These are phyloP conservation scores for Cantharis rustica DNA, from an alignment of 2,888 invertebrate species.

Conservation along the genomic window DNA sequence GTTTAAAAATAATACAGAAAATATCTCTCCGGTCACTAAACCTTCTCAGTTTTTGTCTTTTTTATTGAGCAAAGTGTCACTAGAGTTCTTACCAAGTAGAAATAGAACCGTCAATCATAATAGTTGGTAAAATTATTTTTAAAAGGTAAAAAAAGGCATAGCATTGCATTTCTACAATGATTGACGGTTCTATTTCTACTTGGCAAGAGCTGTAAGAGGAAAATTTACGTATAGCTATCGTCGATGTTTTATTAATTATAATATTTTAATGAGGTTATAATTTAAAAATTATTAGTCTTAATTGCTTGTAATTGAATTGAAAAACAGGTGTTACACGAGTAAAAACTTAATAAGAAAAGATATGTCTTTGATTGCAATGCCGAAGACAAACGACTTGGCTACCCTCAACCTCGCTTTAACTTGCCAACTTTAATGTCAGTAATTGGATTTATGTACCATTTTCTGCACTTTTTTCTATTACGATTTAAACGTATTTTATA, in stretches of 20 bases:
- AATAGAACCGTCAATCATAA: no score
- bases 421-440: constrained; percentile 15
- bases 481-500: neutral
- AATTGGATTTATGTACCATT: neutral
- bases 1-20: no score
- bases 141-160: no score
- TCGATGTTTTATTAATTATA: neutral
- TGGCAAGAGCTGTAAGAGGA: no score
- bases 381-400: constrained; percentile 29
- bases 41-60: no score
- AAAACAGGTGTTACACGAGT: neutral
- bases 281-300: neutral
- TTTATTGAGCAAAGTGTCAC: no score
- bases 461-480: neutral
- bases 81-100: no score
- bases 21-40: no score
- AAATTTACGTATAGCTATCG: no score
- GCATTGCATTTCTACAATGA: no score
- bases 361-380: constrained; percentile 33
- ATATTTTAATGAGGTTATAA: neutral
- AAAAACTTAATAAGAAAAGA: constrained; percentile 25
- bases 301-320: neutral
- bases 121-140: no score
- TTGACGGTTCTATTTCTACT: no score
- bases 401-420: constrained; percentile 25